These are phyloP conservation scores for Phyllotreta striolata DNA, from an alignment of 2,888 invertebrate genomes.

Conservation along the genomic window DNA sequence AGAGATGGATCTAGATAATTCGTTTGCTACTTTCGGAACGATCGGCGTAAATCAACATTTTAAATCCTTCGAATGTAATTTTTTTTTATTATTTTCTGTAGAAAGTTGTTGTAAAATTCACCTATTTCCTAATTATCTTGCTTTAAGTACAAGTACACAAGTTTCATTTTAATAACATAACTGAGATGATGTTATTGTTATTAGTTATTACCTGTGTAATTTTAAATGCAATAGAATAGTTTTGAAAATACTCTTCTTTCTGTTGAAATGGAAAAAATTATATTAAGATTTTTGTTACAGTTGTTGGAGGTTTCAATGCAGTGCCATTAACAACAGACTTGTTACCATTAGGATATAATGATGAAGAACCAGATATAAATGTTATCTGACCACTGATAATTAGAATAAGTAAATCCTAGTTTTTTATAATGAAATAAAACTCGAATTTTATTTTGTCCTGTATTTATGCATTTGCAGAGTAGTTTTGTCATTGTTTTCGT, in stretches of 20 bases:
- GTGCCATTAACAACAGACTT: constrained; percentile 47
- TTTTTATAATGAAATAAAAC: constrained; percentile 9
- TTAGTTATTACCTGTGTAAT: too few relatives aligned
- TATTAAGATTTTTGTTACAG: constrained; percentile 35
- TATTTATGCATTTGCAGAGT: constrained; percentile 9
- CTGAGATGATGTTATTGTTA: too few relatives aligned
- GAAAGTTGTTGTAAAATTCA: not conserved
- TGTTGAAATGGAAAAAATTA: not conserved
- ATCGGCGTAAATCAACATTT: constrained; percentile 43
- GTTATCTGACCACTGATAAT: constrained; percentile 52
- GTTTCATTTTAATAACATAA: too few relatives aligned
- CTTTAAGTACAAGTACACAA: too few relatives aligned
- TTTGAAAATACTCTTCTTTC: constrained; percentile 22
- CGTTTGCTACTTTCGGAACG: constrained; percentile 46
- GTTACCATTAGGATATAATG: constrained; percentile 47
- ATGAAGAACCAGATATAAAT: constrained; percentile 55
- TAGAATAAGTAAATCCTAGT: constrained; percentile 26
- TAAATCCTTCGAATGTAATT: constrained; percentile 49
- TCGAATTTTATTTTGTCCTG: not conserved
- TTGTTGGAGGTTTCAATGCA: constrained; percentile 46
- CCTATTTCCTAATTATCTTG: not conserved
- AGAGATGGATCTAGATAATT: constrained; percentile 49
- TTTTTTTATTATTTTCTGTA: constrained; percentile 13
- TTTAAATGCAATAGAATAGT: not conserved
- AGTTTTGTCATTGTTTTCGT: too few relatives aligned